phyloP scores from a whole-genome alignment of 2,888 invertebrate genomes.

The Apodemia mormo region DNA sequence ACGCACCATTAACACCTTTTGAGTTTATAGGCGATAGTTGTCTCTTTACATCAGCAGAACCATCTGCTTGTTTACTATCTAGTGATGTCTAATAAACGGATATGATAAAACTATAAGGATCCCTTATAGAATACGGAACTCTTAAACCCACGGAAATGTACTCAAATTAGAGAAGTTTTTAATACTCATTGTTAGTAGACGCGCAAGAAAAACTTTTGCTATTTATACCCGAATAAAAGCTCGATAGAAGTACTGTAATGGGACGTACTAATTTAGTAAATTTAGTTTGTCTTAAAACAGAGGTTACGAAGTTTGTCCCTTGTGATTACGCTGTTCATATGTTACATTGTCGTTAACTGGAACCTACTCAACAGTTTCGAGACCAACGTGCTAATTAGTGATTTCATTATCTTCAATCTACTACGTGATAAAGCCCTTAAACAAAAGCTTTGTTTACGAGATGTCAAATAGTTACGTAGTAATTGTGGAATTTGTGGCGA shows the following conservation, averaged over 20 bases:
- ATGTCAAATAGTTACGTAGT: neutral
- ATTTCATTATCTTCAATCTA: slow-evolving; percentile 1
- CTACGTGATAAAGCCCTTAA: slow-evolving; percentile 8
- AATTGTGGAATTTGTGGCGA: neutral
- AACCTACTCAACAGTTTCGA: slow-evolving; percentile 4
- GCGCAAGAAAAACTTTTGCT: neutral
- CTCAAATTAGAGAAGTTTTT: too few relatives aligned
- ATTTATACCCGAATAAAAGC: neutral
- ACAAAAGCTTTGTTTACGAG: neutral
- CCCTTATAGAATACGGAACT: too few relatives aligned
- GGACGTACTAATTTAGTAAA: neutral
- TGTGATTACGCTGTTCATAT: slow-evolving; percentile 8
- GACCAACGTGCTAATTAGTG: neutral
- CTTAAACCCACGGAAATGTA: too few relatives aligned
- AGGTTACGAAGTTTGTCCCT: slow-evolving; percentile 1
- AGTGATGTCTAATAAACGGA: too few relatives aligned
- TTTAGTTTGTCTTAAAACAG: neutral
- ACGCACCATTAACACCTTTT: too few relatives aligned
- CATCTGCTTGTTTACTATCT: too few relatives aligned
- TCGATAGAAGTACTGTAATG: neutral
- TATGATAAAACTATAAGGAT: too few relatives aligned
- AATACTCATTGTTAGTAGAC: neutral
- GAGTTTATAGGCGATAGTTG: too few relatives aligned
- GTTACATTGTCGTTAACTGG: neutral
- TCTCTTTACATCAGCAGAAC: too few relatives aligned